These are phyloP conservation scores for Ctenodactylus gundi DNA, from an alignment of 2,113 vertebrate species.

Conservation along the genomic window DNA sequence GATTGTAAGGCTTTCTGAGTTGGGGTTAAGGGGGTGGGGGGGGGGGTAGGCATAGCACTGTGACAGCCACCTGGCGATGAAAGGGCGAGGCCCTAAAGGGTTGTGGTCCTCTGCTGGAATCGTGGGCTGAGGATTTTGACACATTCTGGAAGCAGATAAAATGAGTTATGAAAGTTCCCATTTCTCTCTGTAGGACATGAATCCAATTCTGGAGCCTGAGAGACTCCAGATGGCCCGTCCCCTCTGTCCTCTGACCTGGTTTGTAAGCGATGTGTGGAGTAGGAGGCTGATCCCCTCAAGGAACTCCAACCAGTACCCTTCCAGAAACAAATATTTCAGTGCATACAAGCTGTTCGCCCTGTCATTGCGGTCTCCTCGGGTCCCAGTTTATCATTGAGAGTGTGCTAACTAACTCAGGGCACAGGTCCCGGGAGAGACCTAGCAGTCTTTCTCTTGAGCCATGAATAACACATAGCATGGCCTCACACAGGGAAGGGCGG, in stretches of 20 bases:
- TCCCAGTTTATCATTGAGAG: background rate
- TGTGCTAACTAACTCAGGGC: background rate
- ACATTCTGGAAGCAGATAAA: background rate
- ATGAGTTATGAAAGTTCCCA: background rate
- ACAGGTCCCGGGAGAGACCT: background rate
- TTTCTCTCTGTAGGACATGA: too few species aligned
- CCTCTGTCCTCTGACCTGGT: too few species aligned
- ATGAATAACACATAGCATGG: background rate
- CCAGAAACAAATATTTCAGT: background rate
- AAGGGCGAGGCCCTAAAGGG: background rate
- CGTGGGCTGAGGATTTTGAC: background rate
- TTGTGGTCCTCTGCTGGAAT: background rate
- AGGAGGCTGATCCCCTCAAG: background rate
- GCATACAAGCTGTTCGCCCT: background rate
- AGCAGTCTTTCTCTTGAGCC: background rate
- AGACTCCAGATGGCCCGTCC: too few species aligned
- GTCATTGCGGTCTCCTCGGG: background rate
- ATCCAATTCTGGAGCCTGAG: background rate
- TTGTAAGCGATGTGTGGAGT: background rate
- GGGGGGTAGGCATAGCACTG: too few species aligned
- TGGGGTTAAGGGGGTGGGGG: too few species aligned
- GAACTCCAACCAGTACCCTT: too few species aligned
- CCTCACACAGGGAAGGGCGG: background rate
- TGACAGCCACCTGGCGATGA: background rate
- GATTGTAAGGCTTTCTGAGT: fast-evolving